phyloP scores from a whole-genome alignment of 2,113 vertebrate species.

The Pachypanchax playfairii region DNA sequence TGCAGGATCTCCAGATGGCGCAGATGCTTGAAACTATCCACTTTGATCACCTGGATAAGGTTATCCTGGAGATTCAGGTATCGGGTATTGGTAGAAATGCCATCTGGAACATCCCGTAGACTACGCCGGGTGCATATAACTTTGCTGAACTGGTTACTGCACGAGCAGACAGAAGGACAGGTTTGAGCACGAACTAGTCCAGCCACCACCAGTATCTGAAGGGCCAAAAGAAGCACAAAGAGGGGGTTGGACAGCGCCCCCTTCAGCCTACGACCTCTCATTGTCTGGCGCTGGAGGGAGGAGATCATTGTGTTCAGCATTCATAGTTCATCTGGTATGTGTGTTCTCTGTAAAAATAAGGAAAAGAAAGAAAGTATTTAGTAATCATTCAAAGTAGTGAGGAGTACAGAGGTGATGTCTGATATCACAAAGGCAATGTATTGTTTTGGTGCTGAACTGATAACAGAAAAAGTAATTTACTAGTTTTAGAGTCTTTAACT shows the following conservation, averaged over 20 bases:
- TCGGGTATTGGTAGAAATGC: slow-evolving; percentile 82
- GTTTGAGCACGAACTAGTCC: slow-evolving; percentile 86
- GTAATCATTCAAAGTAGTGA: slow-evolving; percentile 2
- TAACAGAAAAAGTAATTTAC: neutral
- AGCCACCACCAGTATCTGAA: slow-evolving; percentile 96
- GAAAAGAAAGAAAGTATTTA: slow-evolving; percentile 34
- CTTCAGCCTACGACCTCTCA: slow-evolving; percentile 99
- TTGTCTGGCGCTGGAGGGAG: slow-evolving; percentile 98
- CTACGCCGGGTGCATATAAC: slow-evolving; percentile 81
- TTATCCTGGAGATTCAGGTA: slow-evolving; percentile 84
- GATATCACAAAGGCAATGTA: too few relatives aligned
- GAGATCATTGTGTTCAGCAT: slow-evolving; percentile 99
- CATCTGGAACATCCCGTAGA: slow-evolving; percentile 80
- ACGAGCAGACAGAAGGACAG: slow-evolving; percentile 81
- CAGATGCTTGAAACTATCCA: slow-evolving; percentile 83
- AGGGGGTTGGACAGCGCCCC: slow-evolving; percentile 98
- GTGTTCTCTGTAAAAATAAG: slow-evolving; percentile 86
- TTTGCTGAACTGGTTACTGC: slow-evolving; percentile 84
- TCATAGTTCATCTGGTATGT: slow-evolving; percentile 98
- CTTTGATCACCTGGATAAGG: slow-evolving; percentile 82
- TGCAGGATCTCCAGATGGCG: slow-evolving; percentile 82
- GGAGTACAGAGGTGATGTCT: neutral
- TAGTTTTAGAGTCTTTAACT: neutral
- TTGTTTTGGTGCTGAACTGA: neutral
- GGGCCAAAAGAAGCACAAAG: slow-evolving; percentile 95